These are phyloP conservation scores for Reticulitermes speratus DNA, from an alignment of 1,140 invertebrate genomes.

Conservation along the genomic window DNA sequence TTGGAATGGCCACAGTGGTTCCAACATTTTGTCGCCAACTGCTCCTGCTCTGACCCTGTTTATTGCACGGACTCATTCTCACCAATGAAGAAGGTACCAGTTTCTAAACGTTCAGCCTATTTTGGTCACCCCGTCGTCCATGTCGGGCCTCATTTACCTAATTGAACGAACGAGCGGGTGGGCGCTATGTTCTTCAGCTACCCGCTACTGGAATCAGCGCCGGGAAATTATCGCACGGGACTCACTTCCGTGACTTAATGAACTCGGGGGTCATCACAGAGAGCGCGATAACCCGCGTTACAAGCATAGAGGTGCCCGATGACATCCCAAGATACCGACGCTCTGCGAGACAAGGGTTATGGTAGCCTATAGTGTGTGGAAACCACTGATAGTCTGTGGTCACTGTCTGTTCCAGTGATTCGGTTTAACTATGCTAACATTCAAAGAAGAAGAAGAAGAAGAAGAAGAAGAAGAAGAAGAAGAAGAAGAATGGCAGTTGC, in stretches of 20 bases:
- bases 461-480: no score
- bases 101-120: background rate
- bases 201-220: background rate
- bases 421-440: no score
- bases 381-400: background rate
- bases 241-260: conserved; percentile 17
- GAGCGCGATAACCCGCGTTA: background rate
- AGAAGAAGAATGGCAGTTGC: no score
- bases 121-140: background rate
- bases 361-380: background rate
- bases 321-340: conserved; percentile 6
- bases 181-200: background rate
- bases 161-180: background rate
- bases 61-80: no score
- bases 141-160: conserved; percentile 9
- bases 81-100: no score
- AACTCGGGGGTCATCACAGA: background rate
- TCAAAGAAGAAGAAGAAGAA: no score
- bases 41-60: no score
- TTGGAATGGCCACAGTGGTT: no score
- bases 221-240: background rate
- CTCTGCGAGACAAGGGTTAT: background rate
- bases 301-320: background rate
- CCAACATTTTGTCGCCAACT: no score
- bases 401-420: background rate